Conservation (phyloP, 1,140 invertebrate species). For the Sminthurides bifidus region DNA sequence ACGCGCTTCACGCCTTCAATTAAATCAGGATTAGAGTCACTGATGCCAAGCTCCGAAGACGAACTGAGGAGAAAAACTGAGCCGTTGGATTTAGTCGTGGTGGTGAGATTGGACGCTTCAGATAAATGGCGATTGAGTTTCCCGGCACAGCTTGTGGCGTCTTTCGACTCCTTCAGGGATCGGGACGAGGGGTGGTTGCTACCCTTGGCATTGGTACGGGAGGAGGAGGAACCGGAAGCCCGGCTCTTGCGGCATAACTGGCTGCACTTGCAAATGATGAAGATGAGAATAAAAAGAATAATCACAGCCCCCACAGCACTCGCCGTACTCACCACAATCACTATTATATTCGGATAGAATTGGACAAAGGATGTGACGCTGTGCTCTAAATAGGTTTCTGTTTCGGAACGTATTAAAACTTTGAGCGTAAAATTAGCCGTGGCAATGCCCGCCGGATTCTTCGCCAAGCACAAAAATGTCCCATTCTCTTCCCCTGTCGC, state of each 20-base stretch:
- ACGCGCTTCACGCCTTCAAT: constrained; percentile 30
- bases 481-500: constrained; percentile 62
- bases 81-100: constrained; percentile 29
- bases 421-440: constrained; percentile 64
- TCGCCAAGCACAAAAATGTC: constrained; percentile 64
- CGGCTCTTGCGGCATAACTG: neutral
- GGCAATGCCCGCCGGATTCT: constrained; percentile 63
- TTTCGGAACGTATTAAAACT: constrained; percentile 57
- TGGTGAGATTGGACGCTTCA: constrained; percentile 29
- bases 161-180: constrained; percentile 9
- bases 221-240: neutral
- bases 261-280: constrained; percentile 28
- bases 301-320: constrained; percentile 47
- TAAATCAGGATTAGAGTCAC: constrained; percentile 30
- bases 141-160: constrained; percentile 13
- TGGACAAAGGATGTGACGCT: constrained; percentile 50
- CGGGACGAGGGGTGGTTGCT: too few relatives aligned
- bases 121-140: constrained; percentile 28
- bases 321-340: constrained; percentile 47
- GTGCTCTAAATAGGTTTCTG: constrained; percentile 35
- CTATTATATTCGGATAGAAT: constrained; percentile 43
- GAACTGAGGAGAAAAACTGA: constrained; percentile 31
- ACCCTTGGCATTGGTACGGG: neutral
- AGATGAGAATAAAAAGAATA: constrained; percentile 31
- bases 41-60: constrained; percentile 25